Conservation (phyloP, 2,888 invertebrate genomes). For the Xanthorhoe designata region DNA sequence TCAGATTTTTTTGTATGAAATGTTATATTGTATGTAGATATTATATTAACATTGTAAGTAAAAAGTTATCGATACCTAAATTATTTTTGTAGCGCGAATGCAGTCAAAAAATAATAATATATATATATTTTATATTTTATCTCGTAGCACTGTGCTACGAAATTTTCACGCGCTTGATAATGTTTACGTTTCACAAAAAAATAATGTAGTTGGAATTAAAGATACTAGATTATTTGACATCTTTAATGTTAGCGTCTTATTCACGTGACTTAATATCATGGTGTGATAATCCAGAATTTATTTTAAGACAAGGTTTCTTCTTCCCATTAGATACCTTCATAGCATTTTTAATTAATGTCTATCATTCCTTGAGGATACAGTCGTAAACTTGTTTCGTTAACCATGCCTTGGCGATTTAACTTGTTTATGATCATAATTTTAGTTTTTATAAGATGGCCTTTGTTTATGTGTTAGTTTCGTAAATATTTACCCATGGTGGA, state of each 20-base stretch:
- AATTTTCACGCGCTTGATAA: neutral
- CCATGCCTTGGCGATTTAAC: too few relatives aligned
- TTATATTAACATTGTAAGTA: neutral
- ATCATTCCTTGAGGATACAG: too few relatives aligned
- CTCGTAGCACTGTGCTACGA: conserved; percentile 48
- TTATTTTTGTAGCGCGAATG: neutral
- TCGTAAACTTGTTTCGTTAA: too few relatives aligned
- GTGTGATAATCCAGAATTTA: too few relatives aligned
- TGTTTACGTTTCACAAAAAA: neutral
- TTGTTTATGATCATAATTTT: neutral
- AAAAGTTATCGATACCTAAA: neutral
- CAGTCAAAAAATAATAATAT: neutral
- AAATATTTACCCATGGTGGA: conserved; percentile 82
- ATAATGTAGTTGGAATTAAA: neutral
- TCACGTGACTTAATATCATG: too few relatives aligned
- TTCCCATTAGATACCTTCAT: too few relatives aligned
- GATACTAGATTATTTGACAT: too few relatives aligned
- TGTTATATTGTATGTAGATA: too few relatives aligned
- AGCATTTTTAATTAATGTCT: too few relatives aligned
- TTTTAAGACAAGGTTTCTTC: too few relatives aligned
- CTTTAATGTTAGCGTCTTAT: too few relatives aligned
- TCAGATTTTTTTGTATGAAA: too few relatives aligned
- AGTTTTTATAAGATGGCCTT: neutral
- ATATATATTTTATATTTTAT: neutral
- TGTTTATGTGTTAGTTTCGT: neutral